phyloP scores from a whole-genome alignment of 2,113 vertebrate genomes.

The Halichoeres trimaculatus region DNA sequence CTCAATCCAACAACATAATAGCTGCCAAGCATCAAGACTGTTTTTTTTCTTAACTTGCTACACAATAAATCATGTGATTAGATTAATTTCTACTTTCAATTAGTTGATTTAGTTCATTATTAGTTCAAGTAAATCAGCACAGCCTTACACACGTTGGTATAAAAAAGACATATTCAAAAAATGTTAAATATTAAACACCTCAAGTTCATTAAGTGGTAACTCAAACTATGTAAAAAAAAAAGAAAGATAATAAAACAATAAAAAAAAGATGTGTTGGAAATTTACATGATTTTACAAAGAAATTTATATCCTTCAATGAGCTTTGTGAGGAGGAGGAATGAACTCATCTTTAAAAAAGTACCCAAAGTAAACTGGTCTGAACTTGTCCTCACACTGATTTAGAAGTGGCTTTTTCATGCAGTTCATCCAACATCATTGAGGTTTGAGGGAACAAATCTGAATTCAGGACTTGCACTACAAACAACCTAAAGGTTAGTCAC shows the following conservation, averaged over 20 bases:
- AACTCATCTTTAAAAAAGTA: constrained; percentile 2
- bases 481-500: background rate
- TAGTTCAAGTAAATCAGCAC: constrained; percentile 51
- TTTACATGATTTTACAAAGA: constrained; percentile 49
- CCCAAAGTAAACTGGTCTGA: constrained; percentile 16
- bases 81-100: constrained; percentile 54
- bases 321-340: constrained; percentile 10
- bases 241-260: constrained; percentile 14
- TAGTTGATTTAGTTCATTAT: constrained; percentile 40
- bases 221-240: constrained; percentile 23
- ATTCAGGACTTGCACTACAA: background rate
- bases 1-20: constrained; percentile 36
- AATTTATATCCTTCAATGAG: constrained; percentile 38
- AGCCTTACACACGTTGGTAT: constrained; percentile 10
- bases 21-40: constrained; percentile 60
- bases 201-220: constrained; percentile 24
- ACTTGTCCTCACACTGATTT: background rate
- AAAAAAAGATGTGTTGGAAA: constrained; percentile 11
- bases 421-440: background rate
- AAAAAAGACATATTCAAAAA: constrained; percentile 16
- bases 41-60: constrained; percentile 35
- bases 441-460: background rate
- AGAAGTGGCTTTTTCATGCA: constrained; percentile 11
- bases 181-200: constrained; percentile 39
- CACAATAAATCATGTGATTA: constrained; percentile 18